Evolutionary conservation across 2,113 vertebrate genomes (phyloP), one percentile per base, ranked within the genome.

Genomic region (Panurus biarmicus): DNA sequence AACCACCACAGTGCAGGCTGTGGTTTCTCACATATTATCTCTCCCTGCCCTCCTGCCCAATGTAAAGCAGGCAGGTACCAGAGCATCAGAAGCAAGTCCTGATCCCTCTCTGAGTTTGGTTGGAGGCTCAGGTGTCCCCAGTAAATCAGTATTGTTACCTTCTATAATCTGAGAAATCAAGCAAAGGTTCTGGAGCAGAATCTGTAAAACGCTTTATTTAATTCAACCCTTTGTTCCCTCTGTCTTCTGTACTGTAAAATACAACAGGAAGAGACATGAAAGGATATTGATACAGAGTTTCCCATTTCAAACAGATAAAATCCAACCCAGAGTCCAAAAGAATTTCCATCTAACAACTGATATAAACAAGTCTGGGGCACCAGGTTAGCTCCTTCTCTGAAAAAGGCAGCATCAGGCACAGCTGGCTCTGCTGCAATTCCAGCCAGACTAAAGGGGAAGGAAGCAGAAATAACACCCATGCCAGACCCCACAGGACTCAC

Each of bases 241-340:
- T 47, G 36, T 50, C 24, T 66, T 66, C 60, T 31, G 28, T 26
- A 13, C 70, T 21, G n/a, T 31, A 53, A 69, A 73, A 73, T 26
- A 38, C 0, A 0, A 15, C 22, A 38, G 26, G 60, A 36, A 77
- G 45, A 58, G 47, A 12, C 15, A 40, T 0, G 1, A 33, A 73
- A 65, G 35, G 47, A 7, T 53, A 29, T 31, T 13, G 33, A 23
- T 26, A 12, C 0, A 19, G 48, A 70, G 22, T 36, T 54, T 85
- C 35, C 24, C 25, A 25, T 71, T 71, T 54, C 61, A 74, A 70
- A 26, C 14, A 56, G 50, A 28, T 36, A 69, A 70, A 73, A 71
- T 62, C 47, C 74, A 85, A 16, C 65, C 19, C 47, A 61, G 36
- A 56, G 16, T 2, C 56, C 56, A 66, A 35, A 76, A 36, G 21